Evolutionary conservation across 2,113 vertebrate genomes (phyloP), one percentile per base, ranked within the genome.

Genomic region (Hylia prasina): DNA sequence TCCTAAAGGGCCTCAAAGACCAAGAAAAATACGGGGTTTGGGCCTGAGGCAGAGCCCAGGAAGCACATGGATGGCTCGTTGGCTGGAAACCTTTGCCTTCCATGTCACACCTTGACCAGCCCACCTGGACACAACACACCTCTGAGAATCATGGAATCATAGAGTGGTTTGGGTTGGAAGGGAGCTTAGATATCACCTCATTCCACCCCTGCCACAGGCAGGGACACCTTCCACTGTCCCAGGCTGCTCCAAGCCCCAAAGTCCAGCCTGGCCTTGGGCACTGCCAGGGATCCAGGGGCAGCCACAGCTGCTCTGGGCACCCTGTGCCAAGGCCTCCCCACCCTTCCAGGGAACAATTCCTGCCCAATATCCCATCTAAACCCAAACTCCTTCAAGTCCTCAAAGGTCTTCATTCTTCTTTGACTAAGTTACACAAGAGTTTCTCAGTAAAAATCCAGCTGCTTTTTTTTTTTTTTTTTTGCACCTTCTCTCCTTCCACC

Each of bases 261-360:
- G 8, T 35, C 65, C 58, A 57, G 0, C 4, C 44, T 44, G 51
- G 2, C 22, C 31, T 57, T 23, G 31, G 31, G 0, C 58, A 73
- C 27, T 65, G 0, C 37, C 77, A 89, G 44, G 44, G 44, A 73
- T 66, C 10, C 84, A 61, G 50, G 44, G 37, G 22, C 64, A 78
- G 73, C 37, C 68, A 6, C 76, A 81, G 68, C 68, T 65, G 0
- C 54, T 87, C 64, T 78, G 72, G 63, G 27, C 15, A 45, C 20
- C 15, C 31, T 72, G 51, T 57, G 50, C 42, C 66, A 72, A 42
- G 42, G 21, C 58, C 66, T 80, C 0, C 2, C 21, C 42, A 23
- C 50, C 35, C 50, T 65, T 0, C 2, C 27, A 72, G 31, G 14
- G 31, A 50, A 33, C 9, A 33, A 57, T 50, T 72, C 14, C 27